A percentile compares a stretch with the other conserved stretches of the same genome.
These are phyloP conservation scores for Oikopleura dioica DNA, from an alignment of 23 tunicate genomes.

Conservation along the genomic window DNA sequence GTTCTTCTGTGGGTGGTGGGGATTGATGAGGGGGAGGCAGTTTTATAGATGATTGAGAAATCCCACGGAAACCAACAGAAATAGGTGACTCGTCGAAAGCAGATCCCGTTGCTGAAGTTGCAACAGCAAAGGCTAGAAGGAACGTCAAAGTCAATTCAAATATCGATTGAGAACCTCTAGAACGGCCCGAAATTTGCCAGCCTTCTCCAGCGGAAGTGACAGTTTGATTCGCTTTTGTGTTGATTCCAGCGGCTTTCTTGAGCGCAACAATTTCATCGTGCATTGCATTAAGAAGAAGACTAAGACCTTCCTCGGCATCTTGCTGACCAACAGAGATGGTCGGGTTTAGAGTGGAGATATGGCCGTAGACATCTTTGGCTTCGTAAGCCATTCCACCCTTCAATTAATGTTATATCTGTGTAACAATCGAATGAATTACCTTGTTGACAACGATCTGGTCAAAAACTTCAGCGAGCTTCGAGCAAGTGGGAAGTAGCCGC, in stretches of 20 bases:
- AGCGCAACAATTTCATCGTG: constrained; percentile 11
- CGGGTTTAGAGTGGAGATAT: constrained; percentile 6
- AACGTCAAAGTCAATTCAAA: no score
- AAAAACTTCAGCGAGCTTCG: constrained; percentile 10
- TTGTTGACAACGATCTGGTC: background rate
- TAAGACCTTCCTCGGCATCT: constrained; percentile 5
- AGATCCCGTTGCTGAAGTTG: background rate
- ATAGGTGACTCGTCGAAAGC: background rate
- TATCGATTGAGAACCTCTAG: no score
- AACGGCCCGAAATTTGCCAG: no score
- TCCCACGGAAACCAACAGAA: background rate
- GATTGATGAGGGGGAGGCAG: background rate
- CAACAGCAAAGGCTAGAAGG: no score
- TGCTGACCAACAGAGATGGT: constrained; percentile 1
- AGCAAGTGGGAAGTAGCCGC: background rate
- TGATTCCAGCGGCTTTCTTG: background rate
- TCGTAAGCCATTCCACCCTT: background rate
- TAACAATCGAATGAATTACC: background rate
- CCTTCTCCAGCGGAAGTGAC: background rate
- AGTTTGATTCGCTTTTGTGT: background rate
- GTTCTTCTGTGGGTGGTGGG: constrained; percentile 6
- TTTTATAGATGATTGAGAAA: background rate
- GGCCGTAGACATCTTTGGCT: background rate
- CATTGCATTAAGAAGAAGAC: background rate
- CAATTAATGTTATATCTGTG: no score